Base-by-base conservation (phyloP, 2,113 vertebrate genomes). In the Physeter macrocephalus region DNA sequence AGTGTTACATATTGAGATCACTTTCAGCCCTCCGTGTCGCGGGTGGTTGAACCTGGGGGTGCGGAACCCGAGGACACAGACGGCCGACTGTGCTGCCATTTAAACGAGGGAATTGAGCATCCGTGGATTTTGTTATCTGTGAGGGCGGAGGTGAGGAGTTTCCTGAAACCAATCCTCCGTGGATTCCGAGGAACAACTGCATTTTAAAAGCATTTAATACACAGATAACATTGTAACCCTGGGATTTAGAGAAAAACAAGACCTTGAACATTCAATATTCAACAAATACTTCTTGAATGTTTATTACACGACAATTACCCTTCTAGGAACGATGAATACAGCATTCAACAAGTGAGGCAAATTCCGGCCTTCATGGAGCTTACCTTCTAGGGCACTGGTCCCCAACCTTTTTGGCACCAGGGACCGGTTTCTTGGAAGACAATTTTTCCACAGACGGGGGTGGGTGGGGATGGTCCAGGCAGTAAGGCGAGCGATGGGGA, bases 41-140 rank as follows among this genome's bases (percentile, higher is more conserved):
- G 25, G 34, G 13, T 57, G 77, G 52, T 27, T 39, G n/a, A 57
- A 39, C 36, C n/a, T 57, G n/a, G 52, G 21, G 12, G 7, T 27
- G 34, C 0, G 0, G 75, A 27, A 57, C 34, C 52, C 7, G 4
- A 14, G 34, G 77, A 27, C 21, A 36, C 21, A 6, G 54, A 6
- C 21, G 49, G 21, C 21, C 23, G 11, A 54, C 20, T 4, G 1
- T 6, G 36, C 46, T 54, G 49, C 31, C 49, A n/a, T n/a, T 54
- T 54, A 78, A 8, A n/a, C 34, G 12, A 54, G 75, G 49, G 31
- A 54, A 34, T 36, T 36, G 49, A 80, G 49, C 49, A 80, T 34
- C 75, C 20, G 0, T 8, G 49, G 31, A 54, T n/a, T n/a, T 54
- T n/a, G 49, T 46, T 54, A n/a, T 78, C 21, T 54, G 75, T 20